Conservation (phyloP, 2,113 vertebrate species). For the Cinclus mexicanus region DNA sequence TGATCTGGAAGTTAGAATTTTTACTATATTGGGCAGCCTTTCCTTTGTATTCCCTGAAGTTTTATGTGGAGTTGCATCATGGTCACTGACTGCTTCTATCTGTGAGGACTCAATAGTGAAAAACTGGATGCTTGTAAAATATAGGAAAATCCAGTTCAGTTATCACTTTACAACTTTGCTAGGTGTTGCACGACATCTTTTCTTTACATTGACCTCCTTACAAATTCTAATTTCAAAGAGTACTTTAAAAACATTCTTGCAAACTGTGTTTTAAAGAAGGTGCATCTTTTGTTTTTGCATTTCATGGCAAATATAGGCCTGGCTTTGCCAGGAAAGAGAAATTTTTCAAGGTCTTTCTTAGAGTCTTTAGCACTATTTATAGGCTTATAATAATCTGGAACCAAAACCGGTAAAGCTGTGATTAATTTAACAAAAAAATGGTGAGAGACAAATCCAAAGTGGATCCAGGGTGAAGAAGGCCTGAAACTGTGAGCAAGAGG, state of each 20-base stretch:
- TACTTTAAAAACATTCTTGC: background rate
- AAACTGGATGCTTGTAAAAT: background rate
- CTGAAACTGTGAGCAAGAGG: background rate
- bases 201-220: background rate
- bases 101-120: background rate
- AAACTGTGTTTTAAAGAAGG: rapidly evolving
- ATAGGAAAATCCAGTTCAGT: background rate
- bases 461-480: background rate
- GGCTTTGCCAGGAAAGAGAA: background rate
- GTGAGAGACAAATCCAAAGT: background rate
- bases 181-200: rapidly evolving
- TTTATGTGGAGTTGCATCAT: background rate
- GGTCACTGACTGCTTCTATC: background rate
- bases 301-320: background rate
- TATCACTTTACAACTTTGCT: background rate
- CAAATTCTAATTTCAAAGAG: background rate
- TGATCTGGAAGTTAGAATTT: background rate
- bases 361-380: background rate
- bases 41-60: background rate
- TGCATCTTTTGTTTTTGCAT: background rate
- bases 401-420: background rate
- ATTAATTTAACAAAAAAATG: background rate
- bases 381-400: background rate
- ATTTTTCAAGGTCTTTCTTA: background rate
- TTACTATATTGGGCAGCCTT: background rate